Base-by-base conservation (phyloP, 2,888 invertebrate species). In the Aromia moschata region DNA sequence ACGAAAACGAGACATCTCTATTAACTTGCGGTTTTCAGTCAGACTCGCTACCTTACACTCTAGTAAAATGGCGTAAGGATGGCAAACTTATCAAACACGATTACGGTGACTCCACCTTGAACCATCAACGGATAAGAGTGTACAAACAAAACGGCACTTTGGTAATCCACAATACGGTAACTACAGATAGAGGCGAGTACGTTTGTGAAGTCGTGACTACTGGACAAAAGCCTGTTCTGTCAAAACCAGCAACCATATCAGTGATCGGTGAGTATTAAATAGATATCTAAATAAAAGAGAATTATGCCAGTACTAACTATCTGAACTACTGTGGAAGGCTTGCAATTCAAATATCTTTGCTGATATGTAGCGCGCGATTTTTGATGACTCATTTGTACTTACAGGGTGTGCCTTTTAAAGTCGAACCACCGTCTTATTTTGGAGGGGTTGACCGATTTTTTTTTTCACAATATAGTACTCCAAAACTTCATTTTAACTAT, bases 41-140 rank as follows among this genome's bases (percentile, higher is more conserved):
- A 0, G 83, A 82, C 1, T 81, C 82, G 63, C 80, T 81, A 65
- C 84, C 82, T 38, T 83, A 86, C 58, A 88, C 88, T 2, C 81
- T 80, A 16, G 83, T 88, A 2, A 84, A 84, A 46, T 93, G 93
- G 93, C 81, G 85, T 46, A 89, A 87, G 72, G 89, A 90, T 74
- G 87, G 86, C 7, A 86, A 86, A 72, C 77, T 83, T 0, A 73
- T 85, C 46, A 71, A 70, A 64, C 72, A 75, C 44, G 73, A 75
- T 5, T 73, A 65, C 54, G 70, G 72, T 16, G 69, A 70, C 16
- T 36, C 53, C 11, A 54, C 63, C n/a, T 60, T 52, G 3, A 70
- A 67, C 31, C 74, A 79, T 58, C 78, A 77, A 66, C 70, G 79
- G 49, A 72, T 80, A 15, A 75, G 74, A 67, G 73, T 77, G 17